Evolutionary conservation across 2,888 invertebrate species (phyloP), one percentile per base, ranked within the genome.

Genomic region (Cosmorhoe ocellata): DNA sequence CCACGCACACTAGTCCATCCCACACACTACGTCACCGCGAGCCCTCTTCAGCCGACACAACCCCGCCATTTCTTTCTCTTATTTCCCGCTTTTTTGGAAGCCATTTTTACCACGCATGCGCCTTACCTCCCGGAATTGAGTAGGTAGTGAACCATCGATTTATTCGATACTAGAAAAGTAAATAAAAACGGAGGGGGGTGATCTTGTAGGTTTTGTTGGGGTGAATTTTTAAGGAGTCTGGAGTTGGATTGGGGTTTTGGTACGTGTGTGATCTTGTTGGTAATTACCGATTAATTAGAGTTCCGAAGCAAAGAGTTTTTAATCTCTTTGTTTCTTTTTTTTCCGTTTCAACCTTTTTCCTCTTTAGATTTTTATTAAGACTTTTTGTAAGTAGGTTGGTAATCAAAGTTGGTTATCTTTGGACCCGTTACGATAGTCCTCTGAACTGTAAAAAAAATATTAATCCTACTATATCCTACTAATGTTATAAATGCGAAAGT

Each of bases 41-140:
- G 68, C 74, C 64, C 70, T 79, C 75, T 71, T 68, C 64, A 59
- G 51, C 34, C 56, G 67, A 62, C 69, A 26, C 12, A 11, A 12
- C 71, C 76, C 73, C 71, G 67, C 69, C 70, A 67, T 70, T 84
- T 88, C 84, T 87, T 88, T 87, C 85, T 88, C 84, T 88, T 88
- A 86, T 89, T 89, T 87, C 81, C 80, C 75, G 69, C 67, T 71
- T 81, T 88, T 89, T 81, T 76, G 75, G 79, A 64, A 73, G 90
- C 90, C 90, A 90, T 90, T 84, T 88, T 89, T 83, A 64, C 66
- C 63, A 70, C 90, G 86, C 90, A 81, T 67, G 90, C 90, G 90
- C 79, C 69, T 10, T 11, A 44, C 50, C 22, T 36, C n/a, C 48
- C 24, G 24, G 22, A 39, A 48, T 48, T 14, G 45, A 44, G 40